phyloP scores from a whole-genome alignment of 1,140 invertebrate genomes.

The Formica selysi region DNA sequence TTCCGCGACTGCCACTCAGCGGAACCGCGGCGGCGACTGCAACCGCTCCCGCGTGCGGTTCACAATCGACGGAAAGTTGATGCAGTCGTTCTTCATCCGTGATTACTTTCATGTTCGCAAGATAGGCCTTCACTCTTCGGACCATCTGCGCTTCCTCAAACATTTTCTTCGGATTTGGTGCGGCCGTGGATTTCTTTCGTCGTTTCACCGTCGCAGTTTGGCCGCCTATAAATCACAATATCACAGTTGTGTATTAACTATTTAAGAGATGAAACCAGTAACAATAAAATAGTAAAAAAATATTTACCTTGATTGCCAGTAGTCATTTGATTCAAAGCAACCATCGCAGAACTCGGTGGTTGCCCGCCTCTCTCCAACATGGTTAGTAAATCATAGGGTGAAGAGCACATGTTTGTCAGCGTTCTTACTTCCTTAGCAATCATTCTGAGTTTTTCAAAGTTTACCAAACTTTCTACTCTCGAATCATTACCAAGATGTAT shows the following conservation, averaged over 20 bases:
- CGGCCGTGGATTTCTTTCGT: constrained; percentile 95
- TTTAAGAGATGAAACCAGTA: background rate
- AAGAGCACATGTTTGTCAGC: constrained; percentile 98
- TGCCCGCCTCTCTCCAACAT: constrained; percentile 95
- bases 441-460: constrained; percentile 99
- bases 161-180: constrained; percentile 99
- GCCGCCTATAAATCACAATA: constrained; percentile 75
- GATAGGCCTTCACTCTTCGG: constrained; percentile 97
- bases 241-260: background rate
- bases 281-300: constrained; percentile 12
- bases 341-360: constrained; percentile 94
- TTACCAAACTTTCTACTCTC: constrained; percentile 96
- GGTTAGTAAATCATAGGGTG: constrained; percentile 95
- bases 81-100: constrained; percentile 97
- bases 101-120: constrained; percentile 96
- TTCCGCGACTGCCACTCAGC: constrained; percentile 87
- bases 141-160: constrained; percentile 99
- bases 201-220: constrained; percentile 94
- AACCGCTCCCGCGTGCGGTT: constrained; percentile 89
- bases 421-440: constrained; percentile 98
- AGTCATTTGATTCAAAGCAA: constrained; percentile 95
- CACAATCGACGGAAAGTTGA: constrained; percentile 95
- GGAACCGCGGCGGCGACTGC: constrained; percentile 86
- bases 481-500: constrained; percentile 99
- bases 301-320: constrained; percentile 87